Base-by-base conservation (phyloP, 2,888 invertebrate species). In the Agrypnus murinus region DNA sequence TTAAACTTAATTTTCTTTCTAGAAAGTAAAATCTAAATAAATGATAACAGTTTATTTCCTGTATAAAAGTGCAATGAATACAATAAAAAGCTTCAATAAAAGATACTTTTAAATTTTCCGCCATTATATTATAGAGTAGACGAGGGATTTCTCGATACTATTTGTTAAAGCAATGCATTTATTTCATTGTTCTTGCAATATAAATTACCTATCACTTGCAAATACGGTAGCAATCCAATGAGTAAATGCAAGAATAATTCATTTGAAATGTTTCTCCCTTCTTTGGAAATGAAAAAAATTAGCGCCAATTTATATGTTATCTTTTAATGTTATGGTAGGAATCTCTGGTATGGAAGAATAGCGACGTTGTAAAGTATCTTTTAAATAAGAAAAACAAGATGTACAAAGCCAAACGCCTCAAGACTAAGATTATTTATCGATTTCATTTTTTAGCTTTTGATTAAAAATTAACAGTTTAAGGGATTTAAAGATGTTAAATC, bases 131-230 rank as follows among this genome's bases (percentile, higher is more conserved):
- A 55, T 8, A n/a, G 43, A 14, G 50, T 2, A 12, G 31, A 31
- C 32, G 31, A 31, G n/a, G 32, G 12, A n/a, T n/a, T n/a, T n/a
- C n/a, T n/a, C n/a, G n/a, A n/a, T n/a, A n/a, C n/a, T n/a, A n/a
- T n/a, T n/a, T n/a, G n/a, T n/a, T n/a, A n/a, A n/a, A n/a, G n/a
- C n/a, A n/a, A 34, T 10, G 25, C 10, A 14, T 55, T 55, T 34
- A 58, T 58, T 43, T 58, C 58, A 58, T 58, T 58, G 55, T 58
- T 58, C 43, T 31, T 19, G 6, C 17, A 43, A 31, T 43, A 58
- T 58, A 58, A 58, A 58, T 58, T 43, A 43, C 58, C 58, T 36
- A 58, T 58, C 58, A 43, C 58, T 36, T 31, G 43, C 58, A 58
- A 58, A 40, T 58, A 43, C 58, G 58, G 58, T 58, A 43, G 58